Evolutionary conservation across 1,140 invertebrate species (phyloP).

Genomic region (Aphelinus atriplicis): DNA sequence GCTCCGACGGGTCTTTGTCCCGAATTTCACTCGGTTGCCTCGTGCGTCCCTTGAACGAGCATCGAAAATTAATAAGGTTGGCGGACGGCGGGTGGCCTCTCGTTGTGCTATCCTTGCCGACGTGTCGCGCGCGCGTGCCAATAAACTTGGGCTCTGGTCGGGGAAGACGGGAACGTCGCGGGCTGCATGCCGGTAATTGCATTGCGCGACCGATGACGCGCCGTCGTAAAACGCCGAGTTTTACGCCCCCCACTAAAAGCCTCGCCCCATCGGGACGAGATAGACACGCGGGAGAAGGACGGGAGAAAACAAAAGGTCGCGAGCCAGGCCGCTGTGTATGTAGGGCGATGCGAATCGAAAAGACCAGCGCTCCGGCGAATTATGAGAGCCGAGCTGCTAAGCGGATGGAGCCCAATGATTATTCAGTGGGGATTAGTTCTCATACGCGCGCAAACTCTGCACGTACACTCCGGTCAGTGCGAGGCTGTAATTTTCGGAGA

Average conservation of each 20-base stretch:
- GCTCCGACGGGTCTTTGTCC: too few relatives aligned
- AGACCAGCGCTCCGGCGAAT: background rate
- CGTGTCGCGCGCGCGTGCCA: background rate
- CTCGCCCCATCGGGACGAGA: background rate
- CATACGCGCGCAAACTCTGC: background rate
- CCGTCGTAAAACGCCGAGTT: constrained; percentile 33
- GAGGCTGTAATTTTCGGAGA: background rate
- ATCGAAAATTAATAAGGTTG: constrained; percentile 32
- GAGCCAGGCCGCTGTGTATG: background rate
- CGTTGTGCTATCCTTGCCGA: too few relatives aligned
- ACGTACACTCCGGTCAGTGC: too few relatives aligned
- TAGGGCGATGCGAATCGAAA: constrained; percentile 2
- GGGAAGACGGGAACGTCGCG: too few relatives aligned
- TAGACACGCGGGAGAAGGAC: background rate
- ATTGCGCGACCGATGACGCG: constrained; percentile 22
- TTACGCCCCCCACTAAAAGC: constrained; percentile 37
- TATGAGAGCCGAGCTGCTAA: background rate
- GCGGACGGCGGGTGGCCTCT: background rate
- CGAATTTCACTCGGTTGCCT: too few relatives aligned
- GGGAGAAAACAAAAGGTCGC: constrained; percentile 18
- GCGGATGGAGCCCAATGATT: constrained; percentile 1
- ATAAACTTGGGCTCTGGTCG: constrained; percentile 19
- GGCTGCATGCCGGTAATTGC: constrained; percentile 27
- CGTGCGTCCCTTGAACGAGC: background rate
- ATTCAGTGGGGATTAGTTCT: constrained; percentile 10